phyloP scores from a whole-genome alignment of 2,113 vertebrate genomes.

The Oncorhynchus tshawytscha region DNA sequence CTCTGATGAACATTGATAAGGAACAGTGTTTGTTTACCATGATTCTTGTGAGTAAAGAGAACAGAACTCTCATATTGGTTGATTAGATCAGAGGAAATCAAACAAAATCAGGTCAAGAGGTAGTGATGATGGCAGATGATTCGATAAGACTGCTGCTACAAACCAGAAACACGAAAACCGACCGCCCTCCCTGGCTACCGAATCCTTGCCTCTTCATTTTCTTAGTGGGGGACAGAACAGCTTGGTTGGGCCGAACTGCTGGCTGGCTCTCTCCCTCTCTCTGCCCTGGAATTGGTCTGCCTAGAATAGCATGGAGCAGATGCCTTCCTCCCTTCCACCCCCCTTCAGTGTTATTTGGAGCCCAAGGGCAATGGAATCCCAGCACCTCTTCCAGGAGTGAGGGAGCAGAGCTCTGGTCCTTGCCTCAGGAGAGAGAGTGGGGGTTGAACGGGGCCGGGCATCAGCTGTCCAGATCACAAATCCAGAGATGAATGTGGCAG shows the following conservation, averaged over 20 bases:
- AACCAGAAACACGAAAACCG: background rate
- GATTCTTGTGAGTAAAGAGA: too few species aligned
- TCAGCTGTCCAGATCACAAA: conserved; percentile 15
- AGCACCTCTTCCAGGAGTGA: conserved; percentile 36
- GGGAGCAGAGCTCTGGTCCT: conserved; percentile 22
- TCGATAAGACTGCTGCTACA: background rate
- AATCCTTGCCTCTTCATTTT: conserved; percentile 1
- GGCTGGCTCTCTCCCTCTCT: conserved; percentile 28
- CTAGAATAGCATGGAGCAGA: conserved; percentile 78
- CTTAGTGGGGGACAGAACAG: conserved; percentile 35
- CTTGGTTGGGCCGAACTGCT: conserved; percentile 42
- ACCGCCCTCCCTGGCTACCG: too few species aligned
- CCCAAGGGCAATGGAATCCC: conserved; percentile 72
- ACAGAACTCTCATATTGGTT: background rate
- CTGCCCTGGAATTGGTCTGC: conserved; percentile 68
- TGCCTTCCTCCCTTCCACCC: conserved; percentile 57
- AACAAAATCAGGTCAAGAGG: background rate
- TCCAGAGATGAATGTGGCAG: background rate
- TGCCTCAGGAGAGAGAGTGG: conserved; percentile 15
- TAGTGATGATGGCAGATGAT: background rate
- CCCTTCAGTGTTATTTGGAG: conserved; percentile 72
- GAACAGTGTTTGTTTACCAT: too few species aligned
- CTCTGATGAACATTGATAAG: conserved; percentile 1
- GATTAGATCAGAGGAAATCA: background rate
- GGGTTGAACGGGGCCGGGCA: conserved; percentile 4